phyloP scores from a whole-genome alignment of 2,113 vertebrate genomes.

The Fukomys damarensis region DNA sequence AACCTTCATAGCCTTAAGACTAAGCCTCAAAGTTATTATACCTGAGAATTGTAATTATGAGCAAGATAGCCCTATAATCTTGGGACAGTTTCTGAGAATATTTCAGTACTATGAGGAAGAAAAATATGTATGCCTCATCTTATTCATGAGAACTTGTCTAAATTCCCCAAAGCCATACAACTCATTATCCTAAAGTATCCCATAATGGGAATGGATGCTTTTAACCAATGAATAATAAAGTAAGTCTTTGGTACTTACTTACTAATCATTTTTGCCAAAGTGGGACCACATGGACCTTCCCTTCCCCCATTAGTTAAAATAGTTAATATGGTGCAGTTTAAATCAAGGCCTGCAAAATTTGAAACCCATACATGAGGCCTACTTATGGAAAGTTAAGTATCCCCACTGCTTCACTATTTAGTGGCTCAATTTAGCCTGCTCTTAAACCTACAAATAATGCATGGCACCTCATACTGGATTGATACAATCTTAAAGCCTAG shows the following conservation, averaged over 20 bases:
- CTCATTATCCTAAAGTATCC: not conserved
- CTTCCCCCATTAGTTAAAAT: conserved; percentile 36
- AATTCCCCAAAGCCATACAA: not conserved
- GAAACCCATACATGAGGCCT: conserved; percentile 12
- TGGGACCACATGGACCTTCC: not conserved
- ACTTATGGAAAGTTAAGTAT: conserved; percentile 56
- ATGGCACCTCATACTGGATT: not conserved
- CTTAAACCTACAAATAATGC: conserved; percentile 45
- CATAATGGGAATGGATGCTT: not conserved
- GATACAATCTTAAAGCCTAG: not conserved
- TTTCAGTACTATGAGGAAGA: not conserved
- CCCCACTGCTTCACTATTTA: not conserved
- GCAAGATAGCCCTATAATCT: not conserved
- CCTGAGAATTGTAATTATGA: not conserved
- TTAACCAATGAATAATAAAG: conserved; percentile 50
- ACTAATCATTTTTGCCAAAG: conserved; percentile 40
- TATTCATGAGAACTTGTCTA: not conserved
- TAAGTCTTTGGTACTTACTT: conserved; percentile 28
- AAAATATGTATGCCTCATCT: not conserved
- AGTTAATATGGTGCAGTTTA: conserved; percentile 19
- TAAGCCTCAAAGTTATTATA: not conserved
- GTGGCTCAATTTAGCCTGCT: conserved; percentile 20
- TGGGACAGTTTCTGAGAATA: not conserved
- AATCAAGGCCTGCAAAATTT: conserved; percentile 26
- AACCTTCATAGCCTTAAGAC: not conserved